Percentiles rank a stretch among this genome's conserved stretches.
Conservation (phyloP, 2,113 vertebrate genomes). For the Aphelocoma coerulescens region DNA sequence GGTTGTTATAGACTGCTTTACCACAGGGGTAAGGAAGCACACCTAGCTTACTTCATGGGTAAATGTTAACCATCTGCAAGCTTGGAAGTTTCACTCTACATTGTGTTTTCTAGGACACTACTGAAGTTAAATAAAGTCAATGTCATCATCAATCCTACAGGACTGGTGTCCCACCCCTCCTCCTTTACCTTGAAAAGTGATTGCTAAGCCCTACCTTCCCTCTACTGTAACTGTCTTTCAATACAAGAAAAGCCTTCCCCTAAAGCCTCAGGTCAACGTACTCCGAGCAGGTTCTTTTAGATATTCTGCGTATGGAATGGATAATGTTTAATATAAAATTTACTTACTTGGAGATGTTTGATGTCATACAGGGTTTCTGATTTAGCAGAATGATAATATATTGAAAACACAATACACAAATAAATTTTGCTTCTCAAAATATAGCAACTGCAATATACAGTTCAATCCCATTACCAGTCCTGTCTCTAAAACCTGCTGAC, state of each 20-base stretch:
- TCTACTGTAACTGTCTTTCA: not conserved
- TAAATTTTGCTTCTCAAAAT: not conserved
- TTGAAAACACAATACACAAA: not conserved
- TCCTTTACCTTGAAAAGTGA: not conserved
- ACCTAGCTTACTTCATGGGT: not conserved
- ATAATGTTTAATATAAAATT: not conserved
- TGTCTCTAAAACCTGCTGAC: not conserved
- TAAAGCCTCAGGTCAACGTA: not conserved
- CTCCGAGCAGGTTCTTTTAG: not conserved
- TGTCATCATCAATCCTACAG: not conserved
- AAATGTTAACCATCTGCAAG: not conserved
- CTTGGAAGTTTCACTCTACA: not conserved
- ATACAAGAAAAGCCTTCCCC: not conserved
- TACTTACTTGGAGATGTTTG: not conserved
- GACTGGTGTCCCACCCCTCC: not conserved
- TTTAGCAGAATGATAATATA: not conserved
- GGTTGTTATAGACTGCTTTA: not conserved
- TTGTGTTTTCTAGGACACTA: not conserved
- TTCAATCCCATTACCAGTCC: not conserved
- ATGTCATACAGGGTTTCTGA: not conserved
- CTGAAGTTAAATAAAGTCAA: not conserved
- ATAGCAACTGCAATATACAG: not conserved
- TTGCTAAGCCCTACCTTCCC: not conserved
- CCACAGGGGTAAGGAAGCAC: not conserved
- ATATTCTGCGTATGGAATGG: not conserved